Conservation (phyloP, 1,140 invertebrate genomes). For the Drosophila jambulina region DNA sequence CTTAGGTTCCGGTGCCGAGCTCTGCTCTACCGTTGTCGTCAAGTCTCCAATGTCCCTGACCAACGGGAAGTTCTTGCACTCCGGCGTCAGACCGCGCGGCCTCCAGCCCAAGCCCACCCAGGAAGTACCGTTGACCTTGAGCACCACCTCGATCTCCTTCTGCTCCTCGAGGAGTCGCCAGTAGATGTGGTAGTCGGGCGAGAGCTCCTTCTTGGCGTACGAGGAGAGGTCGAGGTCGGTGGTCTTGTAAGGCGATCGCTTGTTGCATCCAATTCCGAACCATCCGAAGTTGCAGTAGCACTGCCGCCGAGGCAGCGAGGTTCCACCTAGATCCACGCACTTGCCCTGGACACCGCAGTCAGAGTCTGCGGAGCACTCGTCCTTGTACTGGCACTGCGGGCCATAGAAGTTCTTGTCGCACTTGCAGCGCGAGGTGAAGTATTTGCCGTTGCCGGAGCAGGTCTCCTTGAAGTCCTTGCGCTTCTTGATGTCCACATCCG, state of each 20-base stretch:
- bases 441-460: constrained; percentile 93
- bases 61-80: constrained; percentile 91
- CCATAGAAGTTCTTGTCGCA: constrained; percentile 94
- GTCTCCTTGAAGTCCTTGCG: constrained; percentile 91
- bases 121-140: constrained; percentile 93
- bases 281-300: constrained; percentile 96
- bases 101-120: constrained; percentile 95
- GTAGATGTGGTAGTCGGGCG: constrained; percentile 90
- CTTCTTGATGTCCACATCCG: constrained; percentile 94
- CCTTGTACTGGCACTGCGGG: constrained; percentile 92
- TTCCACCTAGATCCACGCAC: constrained; percentile 92
- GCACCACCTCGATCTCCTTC: constrained; percentile 93
- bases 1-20: constrained; percentile 56
- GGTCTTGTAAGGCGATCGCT: constrained; percentile 89
- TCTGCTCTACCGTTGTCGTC: constrained; percentile 55
- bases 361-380: constrained; percentile 92
- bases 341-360: constrained; percentile 94
- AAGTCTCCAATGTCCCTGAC: constrained; percentile 86
- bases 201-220: constrained; percentile 90
- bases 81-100: constrained; percentile 89
- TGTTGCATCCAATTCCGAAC: constrained; percentile 92
- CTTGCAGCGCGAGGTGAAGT: constrained; percentile 91
- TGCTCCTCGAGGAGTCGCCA: constrained; percentile 93
- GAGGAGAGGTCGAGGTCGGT: constrained; percentile 88
- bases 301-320: constrained; percentile 91